These are phyloP conservation scores for Bufo gargarizans DNA, from an alignment of 2,113 vertebrate genomes.

Conservation along the genomic window DNA sequence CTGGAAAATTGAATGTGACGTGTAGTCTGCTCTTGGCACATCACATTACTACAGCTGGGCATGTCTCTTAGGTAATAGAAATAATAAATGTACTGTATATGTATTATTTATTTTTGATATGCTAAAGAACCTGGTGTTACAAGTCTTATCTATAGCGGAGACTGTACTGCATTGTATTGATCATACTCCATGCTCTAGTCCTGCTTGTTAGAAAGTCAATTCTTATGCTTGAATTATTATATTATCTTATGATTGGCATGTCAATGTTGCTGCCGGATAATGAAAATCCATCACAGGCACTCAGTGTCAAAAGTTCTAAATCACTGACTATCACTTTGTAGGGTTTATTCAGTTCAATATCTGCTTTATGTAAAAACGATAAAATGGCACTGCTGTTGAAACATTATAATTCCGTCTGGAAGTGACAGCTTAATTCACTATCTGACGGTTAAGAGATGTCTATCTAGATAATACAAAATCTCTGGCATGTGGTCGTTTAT, in stretches of 20 bases:
- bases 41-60: not conserved
- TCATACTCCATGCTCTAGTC: not conserved
- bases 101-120: not conserved
- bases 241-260: conserved; percentile 26
- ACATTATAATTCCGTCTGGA: conserved; percentile 41
- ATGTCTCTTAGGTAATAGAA: not conserved
- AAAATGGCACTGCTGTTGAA: conserved; percentile 31
- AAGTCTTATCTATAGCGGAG: not conserved
- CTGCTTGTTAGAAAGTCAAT: conserved; percentile 26
- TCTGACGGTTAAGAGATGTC: conserved; percentile 29
- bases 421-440: conserved; percentile 27
- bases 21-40: not conserved
- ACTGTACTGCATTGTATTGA: conserved; percentile 6
- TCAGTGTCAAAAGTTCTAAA: conserved; percentile 49
- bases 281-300: conserved; percentile 49
- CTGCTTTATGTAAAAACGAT: conserved; percentile 44
- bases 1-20: not conserved
- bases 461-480: conserved; percentile 22
- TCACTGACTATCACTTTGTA: conserved; percentile 13
- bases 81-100: not conserved
- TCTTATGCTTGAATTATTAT: conserved; percentile 42
- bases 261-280: conserved; percentile 54
- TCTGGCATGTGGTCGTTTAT: not conserved
- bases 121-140: conserved; percentile 4
- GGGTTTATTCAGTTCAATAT: conserved; percentile 1